Base-by-base conservation (phyloP, 2,113 vertebrate genomes). In the Leucopsar rothschildi region DNA sequence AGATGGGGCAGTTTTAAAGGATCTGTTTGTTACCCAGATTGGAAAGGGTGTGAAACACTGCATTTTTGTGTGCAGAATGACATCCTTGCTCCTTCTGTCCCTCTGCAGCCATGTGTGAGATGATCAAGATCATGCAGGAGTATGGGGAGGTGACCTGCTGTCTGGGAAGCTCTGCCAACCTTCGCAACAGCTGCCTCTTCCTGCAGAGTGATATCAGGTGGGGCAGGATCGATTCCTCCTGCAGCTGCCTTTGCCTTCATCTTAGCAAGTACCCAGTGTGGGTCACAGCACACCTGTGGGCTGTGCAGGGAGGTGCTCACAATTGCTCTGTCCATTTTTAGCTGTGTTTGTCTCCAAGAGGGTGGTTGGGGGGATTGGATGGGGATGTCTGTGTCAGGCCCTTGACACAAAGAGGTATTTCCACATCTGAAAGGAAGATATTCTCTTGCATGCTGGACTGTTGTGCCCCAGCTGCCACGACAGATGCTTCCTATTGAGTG, bases 41-140 rank as follows among this genome's bases (percentile, higher is more conserved):
- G n/a, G 28, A 68, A 75, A 33, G 72, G 29, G 17, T 56, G 33
- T 85, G 35, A 66, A 83, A 28, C 68, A 23, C 52, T 60, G 23
- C 23, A 37, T 79, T 78, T 91, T 31, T 75, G 21, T 61, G 50
- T 60, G 52, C 31, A 6, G 56, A 16, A 49, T 50, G 29, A 50
- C 42, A 8, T 44, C n/a, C 56, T 75, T 69, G 72, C 27, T 81
- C 45, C 61, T 86, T 19, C 40, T 79, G 42, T 92, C 68, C 82
- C 86, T 79, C 69, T 68, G 14, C 97, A 99, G 99, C 99, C 95
- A 99, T 99, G 99, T 99, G 99, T 89, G 99, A 99, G 97, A 99
- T 99, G 99, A 99, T 99, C 91, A 99, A 99, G 98, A 99, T 99
- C 97, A 99, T 99, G 99, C 99, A 99, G 97, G 99, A 99, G 91